phyloP scores from a whole-genome alignment of 2,888 invertebrate species.

The Apotomis betuletana region DNA sequence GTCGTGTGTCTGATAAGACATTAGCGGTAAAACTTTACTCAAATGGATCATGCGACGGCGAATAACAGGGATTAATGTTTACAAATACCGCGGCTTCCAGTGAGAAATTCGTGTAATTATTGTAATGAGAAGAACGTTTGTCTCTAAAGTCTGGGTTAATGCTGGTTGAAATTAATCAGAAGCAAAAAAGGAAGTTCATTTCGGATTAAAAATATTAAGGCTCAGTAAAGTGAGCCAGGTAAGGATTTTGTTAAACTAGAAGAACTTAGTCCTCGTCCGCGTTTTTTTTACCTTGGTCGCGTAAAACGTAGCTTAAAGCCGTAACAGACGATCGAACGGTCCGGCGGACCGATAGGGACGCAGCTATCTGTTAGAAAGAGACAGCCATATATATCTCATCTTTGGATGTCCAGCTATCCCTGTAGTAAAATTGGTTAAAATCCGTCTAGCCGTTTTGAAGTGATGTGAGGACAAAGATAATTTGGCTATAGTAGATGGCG shows the following conservation, averaged over 20 bases:
- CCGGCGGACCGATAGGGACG: too few relatives aligned
- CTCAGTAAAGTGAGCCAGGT: neutral
- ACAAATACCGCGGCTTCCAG: constrained; percentile 34
- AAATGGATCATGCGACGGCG: constrained; percentile 28
- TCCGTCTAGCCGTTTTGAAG: too few relatives aligned
- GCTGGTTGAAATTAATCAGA: constrained; percentile 32
- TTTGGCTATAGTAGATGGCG: too few relatives aligned
- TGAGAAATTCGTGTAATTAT: constrained; percentile 40
- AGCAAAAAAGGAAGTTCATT: constrained; percentile 9
- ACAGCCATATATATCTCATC: too few relatives aligned
- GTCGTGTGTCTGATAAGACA: constrained; percentile 30
- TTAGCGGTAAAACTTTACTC: constrained; percentile 33
- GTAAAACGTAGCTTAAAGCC: too few relatives aligned
- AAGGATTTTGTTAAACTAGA: neutral
- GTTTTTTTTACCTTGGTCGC: too few relatives aligned
- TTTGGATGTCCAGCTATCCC: too few relatives aligned
- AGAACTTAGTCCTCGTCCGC: too few relatives aligned
- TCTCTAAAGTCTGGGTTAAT: constrained; percentile 34
- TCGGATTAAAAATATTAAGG: neutral
- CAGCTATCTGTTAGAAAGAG: too few relatives aligned
- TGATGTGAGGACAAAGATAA: too few relatives aligned
- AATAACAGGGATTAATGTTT: constrained; percentile 35
- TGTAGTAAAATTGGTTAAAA: too few relatives aligned
- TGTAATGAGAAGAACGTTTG: constrained; percentile 38
- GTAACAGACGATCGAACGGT: too few relatives aligned